Base-by-base conservation (phyloP, 2,888 invertebrate genomes). In the Parnassius smintheus region DNA sequence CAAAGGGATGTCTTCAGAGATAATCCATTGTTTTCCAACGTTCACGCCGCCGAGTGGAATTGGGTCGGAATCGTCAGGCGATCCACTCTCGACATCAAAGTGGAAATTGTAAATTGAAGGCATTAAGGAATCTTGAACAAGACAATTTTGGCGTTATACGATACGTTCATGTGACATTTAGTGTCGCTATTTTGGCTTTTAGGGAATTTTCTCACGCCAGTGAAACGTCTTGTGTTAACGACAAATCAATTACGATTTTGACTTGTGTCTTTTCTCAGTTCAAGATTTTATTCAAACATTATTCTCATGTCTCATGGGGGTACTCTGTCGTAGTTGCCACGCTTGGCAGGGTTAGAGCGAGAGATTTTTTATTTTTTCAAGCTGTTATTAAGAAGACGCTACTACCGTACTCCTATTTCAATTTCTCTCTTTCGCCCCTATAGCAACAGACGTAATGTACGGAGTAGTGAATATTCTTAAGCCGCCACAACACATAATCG, bases 71-170 rank as follows among this genome's bases (percentile, higher is more conserved):
- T 57, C 56, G 57, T 56, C 56, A 56, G 58, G 49, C 53, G 64
- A 60, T 64, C 62, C 57, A 22, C 56, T 66, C 65, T 44, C 55
- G 46, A 52, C 55, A 50, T 51, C 55, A 59, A 56, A 59, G 55
- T 25, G 62, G 57, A 55, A 65, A 66, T 65, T 68, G 65, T 64
- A 70, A 69, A 68, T 70, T 71, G 69, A 56, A 61, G 65, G 59
- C 67, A 66, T 68, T 70, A 68, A 50, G 41, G 57, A 46, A 68
- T 67, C 62, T 51, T 50, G 59, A 67, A 63, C 58, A 59, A 52
- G 65, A 69, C 66, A 68, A 71, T 71, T 68, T 67, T 41, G 62
- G 59, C 63, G 67, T 63, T 68, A 66, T 62, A 65, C 66, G 68
- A 71, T 68, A 70, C 65, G 62, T 66, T 70, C 65, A 68, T 67